Base-by-base conservation (phyloP, 2,888 invertebrate genomes). In the Disparrhopalites patrizii region DNA sequence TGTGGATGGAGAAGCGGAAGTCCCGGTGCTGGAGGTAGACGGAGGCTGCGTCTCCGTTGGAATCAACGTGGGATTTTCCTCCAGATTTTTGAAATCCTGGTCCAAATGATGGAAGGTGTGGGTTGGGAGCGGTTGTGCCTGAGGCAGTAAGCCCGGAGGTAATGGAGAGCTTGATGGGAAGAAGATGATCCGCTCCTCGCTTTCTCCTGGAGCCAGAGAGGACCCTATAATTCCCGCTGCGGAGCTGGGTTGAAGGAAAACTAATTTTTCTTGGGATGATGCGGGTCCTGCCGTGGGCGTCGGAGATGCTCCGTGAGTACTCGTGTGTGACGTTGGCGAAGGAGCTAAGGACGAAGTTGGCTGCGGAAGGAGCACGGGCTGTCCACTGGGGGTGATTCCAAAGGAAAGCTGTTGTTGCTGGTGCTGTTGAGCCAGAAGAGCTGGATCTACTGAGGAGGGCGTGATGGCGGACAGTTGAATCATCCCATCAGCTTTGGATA, bases 351-450 rank as follows among this genome's bases (percentile, higher is more conserved):
- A 23, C 33, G 33, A 23, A 27, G 50, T 60, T 40, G 47, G 52
- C 5, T 25, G 30, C 2, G 40, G 23, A 23, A 25, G 33, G 31
- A 27, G 50, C 51, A 27, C 31, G 52, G 73, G 65, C 30, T 70
- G 68, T 18, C 68, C 72, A 36, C 66, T 68, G 18, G 71, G 69
- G 10, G 68, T 58, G 20, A 71, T 52, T 23, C 69, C 71, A 18
- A 68, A 52, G 10, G 30, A 27, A 15, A 54, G 52, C 1, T 28
- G 30, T 40, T 64, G 55, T 10, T 51, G 52, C n/a, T 52, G 36
- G 18, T 61, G 56, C 33, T 61, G 47, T n/a, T 62, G 54, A 1
- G 18, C 2, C 38, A 40, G n/a, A 1, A 68, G 20, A 5, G 15
- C 10, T 0, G 52, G 52, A 20, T 61, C 65, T 18, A 58, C 27